phyloP scores from a whole-genome alignment of 2,113 vertebrate species.

The Mugil cephalus region DNA sequence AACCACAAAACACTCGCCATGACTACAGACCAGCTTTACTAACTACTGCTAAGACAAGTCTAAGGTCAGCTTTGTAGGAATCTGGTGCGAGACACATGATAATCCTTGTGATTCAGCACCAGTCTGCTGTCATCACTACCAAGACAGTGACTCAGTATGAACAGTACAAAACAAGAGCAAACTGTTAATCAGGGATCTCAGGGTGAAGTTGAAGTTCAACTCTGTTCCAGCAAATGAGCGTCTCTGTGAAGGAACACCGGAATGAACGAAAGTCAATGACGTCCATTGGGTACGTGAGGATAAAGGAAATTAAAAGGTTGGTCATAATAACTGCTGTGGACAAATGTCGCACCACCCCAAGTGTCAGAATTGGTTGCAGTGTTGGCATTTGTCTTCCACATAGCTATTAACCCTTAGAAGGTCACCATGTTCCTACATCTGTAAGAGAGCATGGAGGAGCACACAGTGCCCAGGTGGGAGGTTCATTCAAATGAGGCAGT shows the following conservation, averaged over 20 bases:
- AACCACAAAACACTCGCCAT: neutral
- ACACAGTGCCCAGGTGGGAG: no score
- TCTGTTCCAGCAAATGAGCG: neutral
- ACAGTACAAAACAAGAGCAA: neutral
- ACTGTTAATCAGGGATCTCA: neutral
- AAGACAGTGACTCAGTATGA: slow-evolving; percentile 4
- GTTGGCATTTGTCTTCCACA: neutral
- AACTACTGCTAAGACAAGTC: neutral
- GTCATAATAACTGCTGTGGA: neutral
- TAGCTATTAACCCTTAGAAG: neutral
- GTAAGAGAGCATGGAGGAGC: neutral
- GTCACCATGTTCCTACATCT: no score
- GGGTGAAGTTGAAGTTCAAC: neutral
- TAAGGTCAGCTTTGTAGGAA: neutral
- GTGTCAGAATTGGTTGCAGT: no score
- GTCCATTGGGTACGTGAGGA: neutral
- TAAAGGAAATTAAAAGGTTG: slow-evolving; percentile 29
- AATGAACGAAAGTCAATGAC: neutral
- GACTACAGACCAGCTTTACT: neutral
- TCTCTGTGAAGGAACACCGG: neutral
- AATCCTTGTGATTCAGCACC: slow-evolving; percentile 32
- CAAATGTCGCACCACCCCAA: neutral
- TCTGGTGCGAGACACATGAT: slow-evolving; percentile 23
- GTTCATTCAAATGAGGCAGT: neutral
- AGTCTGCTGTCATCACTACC: slow-evolving; percentile 11